Evolutionary conservation across 2,888 invertebrate species (phyloP), one percentile per base, ranked within the genome.

Genomic region (Drosophila fungiperda): DNA sequence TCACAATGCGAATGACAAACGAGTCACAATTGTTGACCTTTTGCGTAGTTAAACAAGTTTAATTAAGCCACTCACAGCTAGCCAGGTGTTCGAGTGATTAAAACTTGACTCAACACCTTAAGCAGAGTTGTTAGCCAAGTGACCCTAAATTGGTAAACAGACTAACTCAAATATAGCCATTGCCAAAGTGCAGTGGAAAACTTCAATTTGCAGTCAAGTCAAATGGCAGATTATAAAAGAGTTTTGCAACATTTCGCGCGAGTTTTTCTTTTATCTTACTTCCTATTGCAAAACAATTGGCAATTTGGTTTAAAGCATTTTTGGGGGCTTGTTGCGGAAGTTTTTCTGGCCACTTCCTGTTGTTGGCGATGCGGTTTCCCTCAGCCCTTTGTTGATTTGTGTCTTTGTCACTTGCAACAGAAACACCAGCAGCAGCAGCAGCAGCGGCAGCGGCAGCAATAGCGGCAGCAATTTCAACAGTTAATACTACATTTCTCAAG

Each of bases 281-380:
- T 63, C 65, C 66, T 52, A 67, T 69, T 72, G 74, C 71, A 69
- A 61, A 83, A 90, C 89, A 90, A 89, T 85, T 85, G 89, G 45
- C 85, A 90, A 85, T 85, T 85, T 78, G 69, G 89, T 82, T 85
- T 86, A 90, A 90, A 85, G 78, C 84, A 89, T 83, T 90, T 87
- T 68, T 72, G 62, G 55, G 72, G 68, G 55, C 68, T 26, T 12
- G 26, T 73, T 73, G 78, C 69, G 84, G 76, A 90, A 80, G 67
- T 80, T 80, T 76, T 76, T 78, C 35, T 57, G 76, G 54, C 52
- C 55, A 71, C 72, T 71, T 80, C 89, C 82, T 57, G 73, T 80
- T 67, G 70, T 71, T 76, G 57, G 73, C 70, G 80, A 70, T 76
- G 75, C 58, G 55, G 83, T 55, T 69, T 72, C 78, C 78, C 79